These are phyloP conservation scores for Poecilobothrus nobilitatus DNA, from an alignment of 2,888 invertebrate species.

Conservation along the genomic window DNA sequence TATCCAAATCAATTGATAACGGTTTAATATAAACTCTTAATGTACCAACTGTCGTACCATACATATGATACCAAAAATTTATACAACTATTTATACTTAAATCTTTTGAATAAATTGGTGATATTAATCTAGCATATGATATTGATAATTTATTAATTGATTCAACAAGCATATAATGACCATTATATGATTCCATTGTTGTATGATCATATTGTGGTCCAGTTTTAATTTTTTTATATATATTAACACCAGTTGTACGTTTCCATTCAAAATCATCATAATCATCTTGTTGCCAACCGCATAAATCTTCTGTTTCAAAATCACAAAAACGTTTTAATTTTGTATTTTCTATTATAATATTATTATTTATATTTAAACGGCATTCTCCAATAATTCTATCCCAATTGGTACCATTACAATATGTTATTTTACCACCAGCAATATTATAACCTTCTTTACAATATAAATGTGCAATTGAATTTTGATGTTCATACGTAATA, in stretches of 20 bases:
- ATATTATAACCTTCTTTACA: constrained; percentile 58
- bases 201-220: constrained; percentile 74
- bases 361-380: constrained; percentile 28
- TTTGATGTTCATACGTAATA: constrained; percentile 45
- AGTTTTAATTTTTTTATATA: constrained; percentile 42
- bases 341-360: not conserved
- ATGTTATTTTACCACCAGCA: constrained; percentile 53
- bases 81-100: constrained; percentile 49
- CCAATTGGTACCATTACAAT: constrained; percentile 66
- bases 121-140: constrained; percentile 62
- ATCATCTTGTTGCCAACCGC: constrained; percentile 68
- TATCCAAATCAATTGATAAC: constrained; percentile 30
- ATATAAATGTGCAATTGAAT: constrained; percentile 54
- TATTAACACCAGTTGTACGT: constrained; percentile 48
- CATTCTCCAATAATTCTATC: constrained; percentile 60
- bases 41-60: constrained; percentile 53
- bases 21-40: constrained; percentile 49
- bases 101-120: constrained; percentile 55
- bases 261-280: constrained; percentile 67
- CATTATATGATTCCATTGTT: constrained; percentile 49
- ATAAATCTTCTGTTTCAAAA: constrained; percentile 50
- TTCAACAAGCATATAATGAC: constrained; percentile 78
- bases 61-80: constrained; percentile 72
- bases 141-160: constrained; percentile 51
- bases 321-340: constrained; percentile 28